Percentiles rank a stretch among this genome's conserved stretches.
Evolutionary conservation across 1,140 invertebrate genomes (phyloP).

Genomic region (Drosophila miranda): DNA sequence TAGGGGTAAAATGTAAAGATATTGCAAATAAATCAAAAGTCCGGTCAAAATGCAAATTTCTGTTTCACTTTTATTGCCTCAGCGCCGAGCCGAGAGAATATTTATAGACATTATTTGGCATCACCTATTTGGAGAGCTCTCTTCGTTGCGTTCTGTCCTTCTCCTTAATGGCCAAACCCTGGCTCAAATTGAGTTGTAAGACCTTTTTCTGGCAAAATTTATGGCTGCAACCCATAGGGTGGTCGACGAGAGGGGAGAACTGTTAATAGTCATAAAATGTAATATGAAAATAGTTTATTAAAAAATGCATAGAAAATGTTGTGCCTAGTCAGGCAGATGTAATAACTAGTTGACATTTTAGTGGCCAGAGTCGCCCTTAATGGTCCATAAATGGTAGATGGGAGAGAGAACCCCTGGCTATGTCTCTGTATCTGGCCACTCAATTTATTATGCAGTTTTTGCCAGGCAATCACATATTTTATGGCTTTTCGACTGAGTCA

Average conservation of each 20-base stretch:
- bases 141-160: too few species aligned
- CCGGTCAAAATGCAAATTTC: conserved; percentile 36
- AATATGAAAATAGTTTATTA: conserved; percentile 12
- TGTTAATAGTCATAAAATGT: conserved; percentile 31
- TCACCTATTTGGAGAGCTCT: conserved; percentile 17
- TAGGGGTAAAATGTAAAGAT: conserved; percentile 24
- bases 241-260: neutral
- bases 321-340: neutral
- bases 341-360: conserved; percentile 26
- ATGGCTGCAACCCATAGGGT: neutral
- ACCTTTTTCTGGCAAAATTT: conserved; percentile 17
- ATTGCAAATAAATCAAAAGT: conserved; percentile 44
- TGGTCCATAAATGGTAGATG: conserved; percentile 58
- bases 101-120: conserved; percentile 28
- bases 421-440: neutral
- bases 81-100: neutral
- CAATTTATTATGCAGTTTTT: conserved; percentile 59
- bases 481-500: conserved; percentile 65
- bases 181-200: neutral
- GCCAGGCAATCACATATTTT: conserved; percentile 54
- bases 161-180: too few species aligned
- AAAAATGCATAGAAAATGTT: conserved; percentile 17
- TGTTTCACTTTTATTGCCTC: conserved; percentile 23
- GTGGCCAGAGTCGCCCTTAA: conserved; percentile 30
- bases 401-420: neutral